phyloP scores from a whole-genome alignment of 2,797 vertebrate genomes.

The Aeoliscus strigatus region DNA sequence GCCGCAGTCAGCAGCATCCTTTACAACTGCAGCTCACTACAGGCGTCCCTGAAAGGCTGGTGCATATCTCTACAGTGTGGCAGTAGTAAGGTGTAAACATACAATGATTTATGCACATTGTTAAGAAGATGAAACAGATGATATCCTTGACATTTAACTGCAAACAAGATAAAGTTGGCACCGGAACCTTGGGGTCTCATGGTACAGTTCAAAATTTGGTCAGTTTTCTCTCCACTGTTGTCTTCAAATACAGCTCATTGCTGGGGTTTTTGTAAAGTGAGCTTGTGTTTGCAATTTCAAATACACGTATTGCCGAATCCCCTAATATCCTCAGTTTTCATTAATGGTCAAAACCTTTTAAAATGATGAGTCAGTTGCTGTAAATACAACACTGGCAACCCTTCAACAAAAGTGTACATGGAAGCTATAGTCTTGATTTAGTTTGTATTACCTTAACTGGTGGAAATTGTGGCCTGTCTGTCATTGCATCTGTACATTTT shows the following conservation, averaged over 20 bases:
- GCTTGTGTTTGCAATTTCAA: neutral
- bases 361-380: too few relatives aligned
- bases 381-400: too few relatives aligned
- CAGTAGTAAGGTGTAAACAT: slow-evolving; percentile 11
- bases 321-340: too few relatives aligned
- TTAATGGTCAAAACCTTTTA: too few relatives aligned
- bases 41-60: slow-evolving; percentile 43
- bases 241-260: slow-evolving; percentile 1
- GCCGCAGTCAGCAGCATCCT: slow-evolving; percentile 66
- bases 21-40: slow-evolving; percentile 52
- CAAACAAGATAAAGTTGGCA: slow-evolving; percentile 1
- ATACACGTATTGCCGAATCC: too few relatives aligned
- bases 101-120: slow-evolving; percentile 7
- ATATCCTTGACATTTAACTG: slow-evolving; percentile 11
- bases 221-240: slow-evolving; percentile 10
- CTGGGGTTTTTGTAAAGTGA: neutral
- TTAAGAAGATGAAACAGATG: slow-evolving; percentile 15
- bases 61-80: slow-evolving; percentile 46
- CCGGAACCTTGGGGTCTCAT: slow-evolving; percentile 1
- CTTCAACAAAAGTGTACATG: too few relatives aligned
- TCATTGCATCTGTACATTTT: neutral
- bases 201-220: slow-evolving; percentile 12
- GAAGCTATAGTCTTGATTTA: too few relatives aligned
- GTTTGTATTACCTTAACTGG: too few relatives aligned
- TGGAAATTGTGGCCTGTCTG: neutral